phyloP scores from a whole-genome alignment of 2,888 invertebrate genomes.

The Caenorhabditis zanzibari region DNA sequence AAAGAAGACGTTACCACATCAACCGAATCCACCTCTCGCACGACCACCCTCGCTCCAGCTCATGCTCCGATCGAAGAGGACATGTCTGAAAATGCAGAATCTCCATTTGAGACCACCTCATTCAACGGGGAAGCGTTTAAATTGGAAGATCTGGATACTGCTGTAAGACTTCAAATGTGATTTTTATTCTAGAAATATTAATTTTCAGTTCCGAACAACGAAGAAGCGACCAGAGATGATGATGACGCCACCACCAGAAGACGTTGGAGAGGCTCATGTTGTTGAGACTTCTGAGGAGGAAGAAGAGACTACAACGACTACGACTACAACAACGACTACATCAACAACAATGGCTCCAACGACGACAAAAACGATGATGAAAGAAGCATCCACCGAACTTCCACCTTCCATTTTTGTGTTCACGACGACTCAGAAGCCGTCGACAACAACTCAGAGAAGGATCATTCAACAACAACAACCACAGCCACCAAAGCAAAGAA shows the following conservation, averaged over 20 bases:
- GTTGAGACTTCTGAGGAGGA: constrained; percentile 37
- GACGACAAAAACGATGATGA: constrained; percentile 15
- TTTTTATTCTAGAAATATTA: background rate
- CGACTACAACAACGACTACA: constrained; percentile 22
- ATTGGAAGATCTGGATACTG: constrained; percentile 39
- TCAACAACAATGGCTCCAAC: constrained; percentile 36
- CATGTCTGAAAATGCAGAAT: constrained; percentile 55
- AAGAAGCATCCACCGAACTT: constrained; percentile 4
- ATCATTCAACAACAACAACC: constrained; percentile 28
- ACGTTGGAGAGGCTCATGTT: constrained; percentile 35
- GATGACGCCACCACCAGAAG: constrained; percentile 30
- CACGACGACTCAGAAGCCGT: constrained; percentile 69
- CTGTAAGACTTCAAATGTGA: too few relatives aligned
- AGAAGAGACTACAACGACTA: constrained; percentile 25
- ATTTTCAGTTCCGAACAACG: constrained; percentile 50
- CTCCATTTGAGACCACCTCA: constrained; percentile 57
- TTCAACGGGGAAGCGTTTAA: constrained; percentile 48
- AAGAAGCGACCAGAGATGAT: constrained; percentile 33
- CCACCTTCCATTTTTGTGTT: constrained; percentile 71
- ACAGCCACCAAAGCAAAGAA: constrained; percentile 43
- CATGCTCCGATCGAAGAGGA: constrained; percentile 39
- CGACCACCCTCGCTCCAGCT: constrained; percentile 9
- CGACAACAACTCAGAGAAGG: constrained; percentile 9
- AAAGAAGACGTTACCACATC: constrained; percentile 40
- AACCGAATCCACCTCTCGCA: constrained; percentile 2